These are phyloP conservation scores for Rhinella marina DNA, from an alignment of 2,797 vertebrate species.

Conservation along the genomic window DNA sequence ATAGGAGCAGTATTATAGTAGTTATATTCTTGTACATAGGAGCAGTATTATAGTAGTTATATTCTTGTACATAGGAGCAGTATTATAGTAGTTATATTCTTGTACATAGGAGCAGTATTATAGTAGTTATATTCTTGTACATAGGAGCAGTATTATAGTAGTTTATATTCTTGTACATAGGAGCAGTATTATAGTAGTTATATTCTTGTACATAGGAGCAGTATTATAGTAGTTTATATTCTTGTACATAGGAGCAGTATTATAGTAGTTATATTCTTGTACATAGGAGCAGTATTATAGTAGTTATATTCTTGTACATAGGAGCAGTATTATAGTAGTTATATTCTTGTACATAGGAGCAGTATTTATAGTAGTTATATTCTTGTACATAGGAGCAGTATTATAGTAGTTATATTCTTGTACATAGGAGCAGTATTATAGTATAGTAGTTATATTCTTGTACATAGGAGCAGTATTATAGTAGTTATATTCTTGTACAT, in stretches of 20 bases:
- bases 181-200: not conserved
- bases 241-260: not conserved
- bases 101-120: slow-evolving; percentile 9
- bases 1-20: slow-evolving; percentile 7
- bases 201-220: no score
- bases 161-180: slow-evolving; percentile 6
- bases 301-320: not conserved
- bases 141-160: slow-evolving; percentile 8
- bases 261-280: slow-evolving; percentile 8
- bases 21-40: not conserved
- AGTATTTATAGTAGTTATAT: no score
- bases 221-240: no score
- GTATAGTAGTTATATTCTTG: no score
- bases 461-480: no score
- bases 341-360: no score
- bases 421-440: no score
- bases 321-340: no score
- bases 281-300: not conserved
- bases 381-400: no score
- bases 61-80: slow-evolving; percentile 4
- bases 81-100: slow-evolving; percentile 13
- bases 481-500: no score
- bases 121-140: slow-evolving; percentile 11
- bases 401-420: no score
- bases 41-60: slow-evolving; percentile 9